Evolutionary conservation across 2,113 vertebrate genomes (phyloP), one percentile per base, ranked within the genome.

Genomic region (Hippocampus guttulatus): DNA sequence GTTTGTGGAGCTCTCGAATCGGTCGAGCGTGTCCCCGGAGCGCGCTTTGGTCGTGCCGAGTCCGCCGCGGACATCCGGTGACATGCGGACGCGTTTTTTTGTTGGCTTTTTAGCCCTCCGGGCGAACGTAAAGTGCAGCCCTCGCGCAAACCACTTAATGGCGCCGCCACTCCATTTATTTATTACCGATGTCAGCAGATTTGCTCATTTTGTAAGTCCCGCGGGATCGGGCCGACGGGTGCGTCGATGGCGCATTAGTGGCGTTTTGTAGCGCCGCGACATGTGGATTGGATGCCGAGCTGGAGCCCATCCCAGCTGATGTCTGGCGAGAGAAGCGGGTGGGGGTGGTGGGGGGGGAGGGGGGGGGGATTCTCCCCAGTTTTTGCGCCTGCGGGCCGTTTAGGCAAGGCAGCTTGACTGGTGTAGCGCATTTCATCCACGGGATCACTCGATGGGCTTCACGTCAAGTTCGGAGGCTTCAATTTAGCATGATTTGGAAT

Each of bases 221-320:
- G 84, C 73, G 80, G 81, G 77, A 81, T 70, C 77, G 77, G 14
- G 79, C 67, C 52, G 78, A 83, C 85, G 81, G 83, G 88, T 88
- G 74, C 81, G 75, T 85, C 63, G 80, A 7, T 7, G 49, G 49
- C 49, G 49, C 49, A 74, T 79, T 81, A 72, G 76, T 75, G 63
- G 74, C 55, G 12, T 58, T 58, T 27, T 27, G 25, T 58, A 58
- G 23, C 23, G 55, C 55, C 25, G 23, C 15, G 55, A 58, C 55
- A 2, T 27, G 23, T 27, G 27, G 25, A 27, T 27, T 27, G 55
- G 23, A 58, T 58, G 14, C 12, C 25, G 23, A 58, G 55, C 55
- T 58, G 55, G 23, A 27, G 23, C 2, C 23, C 11, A 12, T 27
- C 23, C 55, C 55, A 58, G 55, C 14, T 27, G 49, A 51, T 18